Base-by-base conservation (phyloP, 2,888 invertebrate genomes). In the Epinotia brunnichana region DNA sequence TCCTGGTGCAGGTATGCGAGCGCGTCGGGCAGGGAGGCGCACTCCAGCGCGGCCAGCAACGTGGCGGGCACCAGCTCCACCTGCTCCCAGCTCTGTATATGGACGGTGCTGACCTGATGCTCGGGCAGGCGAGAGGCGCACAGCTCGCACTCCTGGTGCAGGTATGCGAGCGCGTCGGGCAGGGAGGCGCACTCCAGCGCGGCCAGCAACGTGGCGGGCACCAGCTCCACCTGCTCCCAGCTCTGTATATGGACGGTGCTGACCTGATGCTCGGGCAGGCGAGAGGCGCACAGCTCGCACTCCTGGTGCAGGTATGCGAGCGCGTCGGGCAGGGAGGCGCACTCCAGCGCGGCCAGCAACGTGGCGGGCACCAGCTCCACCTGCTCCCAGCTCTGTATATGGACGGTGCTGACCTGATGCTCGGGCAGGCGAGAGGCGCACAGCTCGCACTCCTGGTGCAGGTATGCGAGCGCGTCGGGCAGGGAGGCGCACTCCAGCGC, bases 241-340 rank as follows among this genome's bases (percentile, higher is more conserved):
- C 21, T 24, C 21, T 24, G 21, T 24, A 24, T 24, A 24, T 24
- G 21, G 2, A 24, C 21, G 21, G 21, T 24, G 21, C 21, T 24
- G 21, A 24, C 97, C 94, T 98, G 95, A 84, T 96, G 29, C 95
- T 98, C 96, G 0, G 98, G 96, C 85, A 96, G 96, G 83, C 95
- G 95, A 74, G 96, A 96, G 73, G 97, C 96, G 87, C 99, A 99
- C 7, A 98, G 94, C 84, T 97, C 97, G 87, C 99, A 99, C 78
- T 98, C 98, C 89, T 98, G 98, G 81, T 97, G 96, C 64, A 99
- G 92, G 86, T 96, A 97, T 7, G 96, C 95, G 53, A 98, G 94
- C 2, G 98, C 98, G 53, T 97, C 94, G 78, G 96, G 95, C 10
- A 98, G 88, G 79, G 96, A 96, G 35, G 95, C 94, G 83, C 98